These are phyloP conservation scores for Leptobrachium ailaonicum DNA, from an alignment of 2,113 vertebrate species.

Conservation along the genomic window DNA sequence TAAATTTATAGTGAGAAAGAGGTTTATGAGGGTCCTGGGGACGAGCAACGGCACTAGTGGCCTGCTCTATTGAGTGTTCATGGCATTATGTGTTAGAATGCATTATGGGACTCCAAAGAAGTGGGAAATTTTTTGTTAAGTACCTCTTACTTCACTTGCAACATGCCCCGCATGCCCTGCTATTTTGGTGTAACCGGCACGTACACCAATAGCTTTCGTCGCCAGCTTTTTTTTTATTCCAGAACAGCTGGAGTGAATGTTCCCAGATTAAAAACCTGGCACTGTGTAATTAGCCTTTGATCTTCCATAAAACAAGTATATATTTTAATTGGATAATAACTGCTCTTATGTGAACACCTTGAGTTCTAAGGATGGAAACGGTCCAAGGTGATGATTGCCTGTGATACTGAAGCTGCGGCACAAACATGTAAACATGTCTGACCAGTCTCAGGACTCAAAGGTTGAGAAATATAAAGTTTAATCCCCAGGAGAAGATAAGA, in stretches of 20 bases:
- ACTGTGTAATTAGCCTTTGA: not conserved
- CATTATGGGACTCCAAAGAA: no score
- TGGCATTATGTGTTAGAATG: no score
- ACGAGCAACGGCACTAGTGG: no score
- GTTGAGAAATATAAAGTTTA: conserved; percentile 1
- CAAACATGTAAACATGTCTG: not conserved
- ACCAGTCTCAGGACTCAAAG: not conserved
- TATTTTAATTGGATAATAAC: not conserved
- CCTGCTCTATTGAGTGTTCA: no score
- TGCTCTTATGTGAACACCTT: not conserved
- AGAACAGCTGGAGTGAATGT: not conserved
- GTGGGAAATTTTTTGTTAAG: no score
- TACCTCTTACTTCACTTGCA: no score
- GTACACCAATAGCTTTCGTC: not conserved
- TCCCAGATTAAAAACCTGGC: not conserved
- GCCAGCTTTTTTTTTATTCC: not conserved
- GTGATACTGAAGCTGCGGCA: not conserved
- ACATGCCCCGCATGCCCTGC: not conserved
- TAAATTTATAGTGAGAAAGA: no score
- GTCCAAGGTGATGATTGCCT: not conserved
- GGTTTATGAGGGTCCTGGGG: no score
- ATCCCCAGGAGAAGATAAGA: conserved; percentile 1
- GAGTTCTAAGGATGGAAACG: not conserved
- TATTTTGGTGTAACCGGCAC: not conserved
- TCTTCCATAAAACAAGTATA: not conserved